Percentiles rank a stretch among this genome's conserved stretches.
These are phyloP conservation scores for Temnothorax longispinosus DNA, from an alignment of 1,140 invertebrate genomes.

Conservation along the genomic window DNA sequence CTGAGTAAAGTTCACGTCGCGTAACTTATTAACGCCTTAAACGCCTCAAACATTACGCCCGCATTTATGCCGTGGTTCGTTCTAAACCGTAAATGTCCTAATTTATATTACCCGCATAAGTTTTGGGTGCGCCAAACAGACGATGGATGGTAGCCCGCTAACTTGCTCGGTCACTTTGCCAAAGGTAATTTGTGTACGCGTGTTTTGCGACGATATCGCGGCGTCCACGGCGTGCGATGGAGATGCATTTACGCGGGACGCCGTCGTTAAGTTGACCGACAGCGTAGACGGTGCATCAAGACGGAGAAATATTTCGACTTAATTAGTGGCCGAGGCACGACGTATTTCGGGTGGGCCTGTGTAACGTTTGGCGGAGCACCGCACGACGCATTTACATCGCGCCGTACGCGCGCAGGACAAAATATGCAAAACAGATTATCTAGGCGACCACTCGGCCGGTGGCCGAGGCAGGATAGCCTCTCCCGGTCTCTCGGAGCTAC, in stretches of 20 bases:
- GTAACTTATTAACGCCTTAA: background rate
- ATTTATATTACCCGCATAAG: conserved; percentile 46
- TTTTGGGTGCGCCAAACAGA: background rate
- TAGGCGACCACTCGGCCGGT: conserved; percentile 69
- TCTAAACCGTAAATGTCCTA: conserved; percentile 35
- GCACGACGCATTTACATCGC: conserved; percentile 77
- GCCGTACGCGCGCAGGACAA: conserved; percentile 70
- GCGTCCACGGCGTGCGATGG: conserved; percentile 28
- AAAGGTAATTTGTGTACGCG: conserved; percentile 45
- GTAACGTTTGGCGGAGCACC: conserved; percentile 73
- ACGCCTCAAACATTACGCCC: background rate
- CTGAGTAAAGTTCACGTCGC: conserved; percentile 5
- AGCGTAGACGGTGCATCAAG: conserved; percentile 48
- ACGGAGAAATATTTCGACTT: conserved; percentile 70
- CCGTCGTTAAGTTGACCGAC: conserved; percentile 66
- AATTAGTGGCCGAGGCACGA: conserved; percentile 67
- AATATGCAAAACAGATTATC: conserved; percentile 83
- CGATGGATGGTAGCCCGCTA: background rate
- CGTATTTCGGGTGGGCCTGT: conserved; percentile 69
- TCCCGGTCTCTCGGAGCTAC: conserved; percentile 9
- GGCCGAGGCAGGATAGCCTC: conserved; percentile 50
- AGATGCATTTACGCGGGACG: conserved; percentile 27
- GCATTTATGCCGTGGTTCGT: conserved; percentile 27
- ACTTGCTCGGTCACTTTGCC: conserved; percentile 47
- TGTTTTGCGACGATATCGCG: conserved; percentile 30